Evolutionary conservation across 2,797 vertebrate species (phyloP).

Genomic region (Urocyon cinereoargenteus): DNA sequence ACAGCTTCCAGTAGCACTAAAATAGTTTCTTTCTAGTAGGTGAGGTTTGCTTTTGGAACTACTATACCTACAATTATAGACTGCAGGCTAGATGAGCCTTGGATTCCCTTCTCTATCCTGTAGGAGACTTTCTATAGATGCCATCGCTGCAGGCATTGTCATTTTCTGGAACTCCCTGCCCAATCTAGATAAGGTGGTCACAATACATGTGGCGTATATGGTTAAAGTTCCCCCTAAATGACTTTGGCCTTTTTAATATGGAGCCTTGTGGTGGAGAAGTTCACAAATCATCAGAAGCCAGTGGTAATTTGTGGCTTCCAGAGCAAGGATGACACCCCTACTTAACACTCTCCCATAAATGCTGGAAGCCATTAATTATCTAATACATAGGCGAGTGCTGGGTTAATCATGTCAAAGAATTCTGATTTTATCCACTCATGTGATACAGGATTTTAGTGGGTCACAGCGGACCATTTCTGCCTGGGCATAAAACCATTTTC

Average conservation of each 20-base stretch:
- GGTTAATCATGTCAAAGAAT: conserved; percentile 67
- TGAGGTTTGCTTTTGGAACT: background rate
- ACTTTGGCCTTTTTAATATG: background rate
- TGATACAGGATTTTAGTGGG: conserved; percentile 18
- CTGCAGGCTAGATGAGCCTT: background rate
- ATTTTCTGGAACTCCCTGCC: background rate
- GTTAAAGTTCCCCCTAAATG: background rate
- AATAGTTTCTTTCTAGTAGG: background rate
- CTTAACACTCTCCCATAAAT: conserved; percentile 49
- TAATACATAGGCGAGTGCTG: background rate
- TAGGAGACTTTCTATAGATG: background rate
- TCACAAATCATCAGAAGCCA: conserved; percentile 53
- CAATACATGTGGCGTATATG: background rate
- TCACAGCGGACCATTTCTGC: conserved; percentile 45
- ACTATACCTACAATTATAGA: background rate
- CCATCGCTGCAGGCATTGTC: background rate
- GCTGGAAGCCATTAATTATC: conserved; percentile 65
- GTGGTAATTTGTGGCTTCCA: conserved; percentile 69
- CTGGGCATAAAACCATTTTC: background rate
- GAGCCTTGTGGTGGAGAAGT: conserved; percentile 7
- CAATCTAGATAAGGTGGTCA: background rate
- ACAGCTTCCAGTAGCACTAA: background rate
- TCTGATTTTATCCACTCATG: conserved; percentile 29
- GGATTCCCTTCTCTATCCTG: background rate
- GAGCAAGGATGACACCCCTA: conserved; percentile 54